A percentile compares a stretch with the other conserved stretches of the same genome.
These are phyloP conservation scores for Lampropteryx suffumata DNA, from an alignment of 2,888 invertebrate genomes.

Conservation along the genomic window DNA sequence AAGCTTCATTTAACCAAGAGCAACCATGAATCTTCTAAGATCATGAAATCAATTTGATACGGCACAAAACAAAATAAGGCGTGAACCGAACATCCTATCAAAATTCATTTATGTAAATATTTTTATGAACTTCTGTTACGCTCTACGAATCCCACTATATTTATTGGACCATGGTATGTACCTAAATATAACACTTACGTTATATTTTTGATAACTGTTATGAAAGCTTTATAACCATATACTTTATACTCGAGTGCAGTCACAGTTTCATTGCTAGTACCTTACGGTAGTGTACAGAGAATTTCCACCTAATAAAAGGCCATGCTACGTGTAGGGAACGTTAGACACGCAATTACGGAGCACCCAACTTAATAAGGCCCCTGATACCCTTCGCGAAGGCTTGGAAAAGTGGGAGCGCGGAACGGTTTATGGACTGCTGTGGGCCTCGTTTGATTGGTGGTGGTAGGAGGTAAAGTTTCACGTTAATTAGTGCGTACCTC, in stretches of 20 bases:
- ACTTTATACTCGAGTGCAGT: constrained; percentile 44
- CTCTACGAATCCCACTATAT: constrained; percentile 29
- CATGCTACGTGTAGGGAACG: constrained; percentile 77
- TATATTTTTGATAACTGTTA: constrained; percentile 39
- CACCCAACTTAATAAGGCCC: constrained; percentile 63
- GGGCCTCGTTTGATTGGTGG: constrained; percentile 63
- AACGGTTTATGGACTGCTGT: constrained; percentile 56
- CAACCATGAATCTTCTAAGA: constrained; percentile 55
- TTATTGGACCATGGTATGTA: constrained; percentile 27
- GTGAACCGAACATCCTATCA: constrained; percentile 35
- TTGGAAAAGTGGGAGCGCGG: constrained; percentile 50
- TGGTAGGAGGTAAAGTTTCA: constrained; percentile 70
- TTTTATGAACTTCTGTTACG: constrained; percentile 41
- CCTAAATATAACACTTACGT: too few relatives aligned
- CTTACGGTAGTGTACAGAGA: constrained; percentile 69
- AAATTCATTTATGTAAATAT: constrained; percentile 58
- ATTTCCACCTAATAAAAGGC: constrained; percentile 82
- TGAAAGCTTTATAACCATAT: constrained; percentile 58
- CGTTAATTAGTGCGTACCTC: constrained; percentile 80
- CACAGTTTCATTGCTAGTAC: constrained; percentile 11
- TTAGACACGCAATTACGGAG: constrained; percentile 77
- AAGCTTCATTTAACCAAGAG: constrained; percentile 76
- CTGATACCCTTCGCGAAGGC: constrained; percentile 49
- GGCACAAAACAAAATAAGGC: constrained; percentile 43
- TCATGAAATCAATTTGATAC: constrained; percentile 37